A percentile compares a stretch with the other conserved stretches of the same genome.
Conservation (phyloP, 2,888 invertebrate species). For the Chaitophorus viminalis region DNA sequence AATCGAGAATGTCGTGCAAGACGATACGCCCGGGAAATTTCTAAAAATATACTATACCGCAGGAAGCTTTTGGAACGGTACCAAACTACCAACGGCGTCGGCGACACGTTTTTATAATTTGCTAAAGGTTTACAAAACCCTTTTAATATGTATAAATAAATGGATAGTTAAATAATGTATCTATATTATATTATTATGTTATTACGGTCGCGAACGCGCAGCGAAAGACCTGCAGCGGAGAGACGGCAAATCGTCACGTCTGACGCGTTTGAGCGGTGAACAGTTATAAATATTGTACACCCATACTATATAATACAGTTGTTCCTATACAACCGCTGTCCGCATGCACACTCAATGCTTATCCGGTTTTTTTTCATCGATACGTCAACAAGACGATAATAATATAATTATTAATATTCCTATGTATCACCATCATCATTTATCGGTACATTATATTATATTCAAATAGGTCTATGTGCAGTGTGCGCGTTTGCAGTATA, state of each 20-base stretch:
- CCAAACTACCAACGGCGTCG: constrained; percentile 2
- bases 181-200: too few species aligned
- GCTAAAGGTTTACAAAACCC: too few species aligned
- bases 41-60: constrained; percentile 27
- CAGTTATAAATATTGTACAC: too few species aligned
- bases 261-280: too few species aligned
- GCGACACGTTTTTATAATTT: background rate
- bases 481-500: background rate
- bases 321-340: too few species aligned
- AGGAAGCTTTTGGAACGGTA: constrained; percentile 34
- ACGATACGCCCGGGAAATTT: constrained; percentile 28
- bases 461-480: too few species aligned
- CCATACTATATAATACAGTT: too few species aligned
- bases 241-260: background rate
- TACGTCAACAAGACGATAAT: background rate
- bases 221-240: too few species aligned
- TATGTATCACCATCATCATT: background rate
- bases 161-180: too few species aligned
- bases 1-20: constrained; percentile 36
- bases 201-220: background rate
- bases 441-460: too few species aligned
- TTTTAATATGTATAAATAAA: too few species aligned
- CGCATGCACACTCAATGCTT: too few species aligned
- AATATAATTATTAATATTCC: background rate
- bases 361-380: background rate